Evolutionary conservation across 2,113 vertebrate genomes (phyloP), one percentile per base, ranked within the genome.

Genomic region (Jacana jacana): DNA sequence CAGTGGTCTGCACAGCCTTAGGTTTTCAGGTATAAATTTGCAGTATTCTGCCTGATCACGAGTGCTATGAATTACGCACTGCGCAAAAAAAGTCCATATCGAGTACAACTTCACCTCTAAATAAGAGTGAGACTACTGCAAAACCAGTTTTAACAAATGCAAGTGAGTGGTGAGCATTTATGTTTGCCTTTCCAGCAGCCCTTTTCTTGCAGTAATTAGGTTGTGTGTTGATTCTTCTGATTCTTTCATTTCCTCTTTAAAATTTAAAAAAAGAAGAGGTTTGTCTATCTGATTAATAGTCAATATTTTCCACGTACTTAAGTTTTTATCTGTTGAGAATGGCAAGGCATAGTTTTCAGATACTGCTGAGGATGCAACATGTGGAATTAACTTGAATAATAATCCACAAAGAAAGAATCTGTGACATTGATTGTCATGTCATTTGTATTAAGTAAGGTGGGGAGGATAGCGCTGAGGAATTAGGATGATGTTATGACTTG

Each of bases 361-460:
- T 89, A 69, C 40, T 93, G 88, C 71, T 96, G 80, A 83, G 63
- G 22, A 80, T 86, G 68, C 57, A 92, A 94, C 55, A 72, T 86
- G 65, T 93, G 57, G 78, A 97, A 96, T 87, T 88, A 94, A 81
- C 49, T 72, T 73, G 88, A 92, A 93, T 81, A 94, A 95, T 77
- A 96, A 93, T 44, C 73, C 80, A 52, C 2, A 1, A 93, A 95
- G 61, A 93, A 87, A 93, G 72, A 94, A 55, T 89, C 70, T 58
- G 61, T 94, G 84, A 88, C 95, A 96, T 64, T 86, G 83, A 95
- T 95, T 95, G 71, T 86, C 92, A 93, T 91, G 70, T 95, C 63
- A 93, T 91, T 95, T 89, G 71, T 95, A 77, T 83, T 96, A 86
- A 92, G 87, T 48, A 93, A 82, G 64, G 57, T 88, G 71, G 71